phyloP scores from a whole-genome alignment of 2,113 vertebrate genomes.

The Fregetta grallaria region DNA sequence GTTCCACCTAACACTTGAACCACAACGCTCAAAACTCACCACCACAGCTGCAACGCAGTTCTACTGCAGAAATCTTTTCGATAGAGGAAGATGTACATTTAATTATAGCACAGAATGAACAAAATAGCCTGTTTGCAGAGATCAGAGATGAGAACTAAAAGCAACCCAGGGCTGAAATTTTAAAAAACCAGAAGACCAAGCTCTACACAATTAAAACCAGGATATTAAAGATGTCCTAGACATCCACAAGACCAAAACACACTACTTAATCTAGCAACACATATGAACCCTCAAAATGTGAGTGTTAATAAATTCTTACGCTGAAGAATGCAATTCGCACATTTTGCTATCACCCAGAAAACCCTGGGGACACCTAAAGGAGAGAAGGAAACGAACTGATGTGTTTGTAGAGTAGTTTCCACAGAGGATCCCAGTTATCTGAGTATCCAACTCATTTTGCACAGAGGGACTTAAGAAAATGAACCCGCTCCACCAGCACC shows the following conservation, averaged over 20 bases:
- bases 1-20: background rate
- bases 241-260: background rate
- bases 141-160: background rate
- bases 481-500: background rate
- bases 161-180: background rate
- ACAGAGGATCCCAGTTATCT: background rate
- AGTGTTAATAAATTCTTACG: background rate
- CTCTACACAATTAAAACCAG: background rate
- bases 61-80: background rate
- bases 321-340: background rate
- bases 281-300: fast-evolving
- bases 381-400: background rate
- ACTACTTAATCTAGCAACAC: background rate
- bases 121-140: fast-evolving
- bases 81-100: background rate
- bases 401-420: background rate
- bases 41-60: background rate
- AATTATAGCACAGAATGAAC: background rate
- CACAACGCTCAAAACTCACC: background rate
- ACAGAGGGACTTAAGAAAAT: background rate
- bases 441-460: background rate
- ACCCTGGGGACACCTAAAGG: background rate
- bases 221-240: background rate
- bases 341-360: background rate
- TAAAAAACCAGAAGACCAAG: background rate